These are phyloP conservation scores for Ispidina picta DNA, from an alignment of 2,797 vertebrate genomes.

Conservation along the genomic window DNA sequence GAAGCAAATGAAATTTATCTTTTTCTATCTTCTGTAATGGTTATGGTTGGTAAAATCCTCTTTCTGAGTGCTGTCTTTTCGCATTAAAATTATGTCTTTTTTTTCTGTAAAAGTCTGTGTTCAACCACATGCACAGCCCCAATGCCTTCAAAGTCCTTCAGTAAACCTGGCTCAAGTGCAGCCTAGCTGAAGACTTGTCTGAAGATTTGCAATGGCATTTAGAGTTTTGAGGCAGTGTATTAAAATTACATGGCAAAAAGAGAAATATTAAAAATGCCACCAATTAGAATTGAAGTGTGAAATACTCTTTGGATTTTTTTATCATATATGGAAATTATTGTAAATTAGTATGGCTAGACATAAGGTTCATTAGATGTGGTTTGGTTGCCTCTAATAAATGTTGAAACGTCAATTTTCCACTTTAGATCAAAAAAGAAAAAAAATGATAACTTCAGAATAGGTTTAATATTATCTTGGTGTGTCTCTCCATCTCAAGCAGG, in stretches of 20 bases:
- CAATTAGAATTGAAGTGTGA: neutral
- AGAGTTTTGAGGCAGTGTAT: neutral
- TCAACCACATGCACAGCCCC: neutral
- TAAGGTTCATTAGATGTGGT: neutral
- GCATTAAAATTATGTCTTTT: neutral
- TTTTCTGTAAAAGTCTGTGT: neutral
- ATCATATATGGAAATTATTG: neutral
- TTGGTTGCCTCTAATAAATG: conserved; percentile 6
- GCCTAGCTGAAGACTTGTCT: neutral
- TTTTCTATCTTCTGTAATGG: neutral
- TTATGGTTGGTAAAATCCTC: neutral
- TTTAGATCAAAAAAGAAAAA: conserved; percentile 54
- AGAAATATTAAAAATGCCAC: neutral
- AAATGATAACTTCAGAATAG: conserved; percentile 23
- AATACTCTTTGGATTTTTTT: neutral
- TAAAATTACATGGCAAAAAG: neutral
- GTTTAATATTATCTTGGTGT: conserved; percentile 49
- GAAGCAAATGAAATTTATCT: neutral
- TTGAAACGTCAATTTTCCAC: conserved; percentile 42
- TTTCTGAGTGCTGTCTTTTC: neutral
- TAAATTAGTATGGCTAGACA: neutral
- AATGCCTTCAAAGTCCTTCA: neutral
- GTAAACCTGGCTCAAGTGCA: neutral
- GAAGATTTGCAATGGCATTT: neutral
- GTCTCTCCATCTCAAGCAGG: conserved; percentile 21